These are phyloP conservation scores for Phalanger gymnotis DNA, from an alignment of 2,797 vertebrate species.

Conservation along the genomic window DNA sequence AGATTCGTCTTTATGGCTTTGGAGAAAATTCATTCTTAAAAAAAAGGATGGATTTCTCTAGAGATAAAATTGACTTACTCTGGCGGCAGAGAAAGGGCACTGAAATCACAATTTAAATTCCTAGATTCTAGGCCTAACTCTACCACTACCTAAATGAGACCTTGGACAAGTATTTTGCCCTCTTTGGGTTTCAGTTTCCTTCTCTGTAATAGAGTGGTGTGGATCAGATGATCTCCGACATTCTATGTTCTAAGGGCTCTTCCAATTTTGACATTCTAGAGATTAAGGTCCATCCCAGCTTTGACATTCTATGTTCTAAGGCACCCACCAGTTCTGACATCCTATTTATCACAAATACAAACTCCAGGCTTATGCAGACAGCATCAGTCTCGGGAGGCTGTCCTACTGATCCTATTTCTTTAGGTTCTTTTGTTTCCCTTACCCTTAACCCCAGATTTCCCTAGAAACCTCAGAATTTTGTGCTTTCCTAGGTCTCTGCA, in stretches of 20 bases:
- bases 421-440: neutral
- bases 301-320: neutral
- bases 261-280: neutral
- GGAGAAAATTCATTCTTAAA: slow-evolving; percentile 28
- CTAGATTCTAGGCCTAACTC: neutral
- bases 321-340: neutral
- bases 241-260: neutral
- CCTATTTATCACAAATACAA: neutral
- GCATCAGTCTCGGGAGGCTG: neutral
- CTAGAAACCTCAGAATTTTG: neutral
- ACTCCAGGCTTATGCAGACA: neutral
- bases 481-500: neutral
- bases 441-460: neutral
- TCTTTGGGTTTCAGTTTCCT: neutral
- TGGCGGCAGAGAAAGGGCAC: neutral
- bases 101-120: neutral
- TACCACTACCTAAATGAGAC: neutral
- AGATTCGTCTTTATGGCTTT: slow-evolving; percentile 17
- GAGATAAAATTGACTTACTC: neutral
- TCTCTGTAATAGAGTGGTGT: neutral
- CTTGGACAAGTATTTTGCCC: neutral
- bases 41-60: neutral
- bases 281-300: neutral
- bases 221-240: neutral
- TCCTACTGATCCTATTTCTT: neutral